A percentile compares a stretch with the other conserved stretches of the same genome.
Conservation (phyloP, 2,797 vertebrate species). For the Lutjanus argentimaculatus region DNA sequence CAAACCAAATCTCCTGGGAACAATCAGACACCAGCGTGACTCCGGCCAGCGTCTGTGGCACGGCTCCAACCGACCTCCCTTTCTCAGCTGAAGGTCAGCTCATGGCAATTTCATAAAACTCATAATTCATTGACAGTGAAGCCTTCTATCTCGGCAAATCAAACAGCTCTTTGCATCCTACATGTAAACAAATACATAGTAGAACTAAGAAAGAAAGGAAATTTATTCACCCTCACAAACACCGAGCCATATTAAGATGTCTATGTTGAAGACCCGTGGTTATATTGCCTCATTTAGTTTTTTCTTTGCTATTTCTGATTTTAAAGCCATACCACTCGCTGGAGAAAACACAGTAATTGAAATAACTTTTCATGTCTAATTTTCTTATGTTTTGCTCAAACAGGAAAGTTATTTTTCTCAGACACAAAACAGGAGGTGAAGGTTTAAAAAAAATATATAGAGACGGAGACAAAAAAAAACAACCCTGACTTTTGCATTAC, state of each 20-base stretch:
- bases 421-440: constrained; percentile 1
- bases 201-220: neutral
- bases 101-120: constrained; percentile 51
- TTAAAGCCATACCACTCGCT: constrained; percentile 1
- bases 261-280: constrained; percentile 12
- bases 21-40: constrained; percentile 48
- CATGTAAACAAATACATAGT: constrained; percentile 49
- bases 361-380: constrained; percentile 40
- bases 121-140: constrained; percentile 46
- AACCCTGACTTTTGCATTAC: neutral
- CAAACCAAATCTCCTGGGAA: constrained; percentile 60
- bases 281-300: constrained; percentile 27
- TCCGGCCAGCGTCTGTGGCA: constrained; percentile 38
- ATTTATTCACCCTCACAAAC: constrained; percentile 28
- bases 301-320: constrained; percentile 20
- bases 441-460: neutral
- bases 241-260: constrained; percentile 20
- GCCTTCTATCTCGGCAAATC: constrained; percentile 36
- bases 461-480: neutral
- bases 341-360: constrained; percentile 31
- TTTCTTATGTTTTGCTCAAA: constrained; percentile 25
- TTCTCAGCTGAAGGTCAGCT: constrained; percentile 60
- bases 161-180: constrained; percentile 21
- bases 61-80: constrained; percentile 32
- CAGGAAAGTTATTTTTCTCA: constrained; percentile 9